Base-by-base conservation (phyloP, 2,888 invertebrate genomes). In the Stegophylla sp. region DNA sequence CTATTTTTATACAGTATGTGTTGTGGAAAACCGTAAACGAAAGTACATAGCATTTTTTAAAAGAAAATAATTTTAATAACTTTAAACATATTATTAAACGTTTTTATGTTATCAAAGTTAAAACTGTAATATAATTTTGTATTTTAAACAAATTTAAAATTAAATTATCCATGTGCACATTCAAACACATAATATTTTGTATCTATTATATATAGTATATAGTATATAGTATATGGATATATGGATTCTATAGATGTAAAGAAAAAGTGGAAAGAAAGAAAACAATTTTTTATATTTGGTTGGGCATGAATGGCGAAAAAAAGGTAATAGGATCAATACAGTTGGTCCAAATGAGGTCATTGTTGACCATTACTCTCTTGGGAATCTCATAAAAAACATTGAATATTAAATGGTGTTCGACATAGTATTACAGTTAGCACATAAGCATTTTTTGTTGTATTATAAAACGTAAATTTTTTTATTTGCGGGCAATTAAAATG, bases 271-370 rank as follows among this genome's bases (percentile, higher is more conserved):
- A 41, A 51, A 12, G 2, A n/a, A 75, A 17, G 51, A 34, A n/a
- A n/a, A n/a, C 3, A 13, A 10, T 64, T 64, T 63, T 63, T 63
- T 48, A 45, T 45, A 20, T 51, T 51, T 64, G 64, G 51, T 64
- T 43, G 67, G 28, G 26, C 56, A 59, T 17, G 56, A 67, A 26
- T 45, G 26, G 76, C 20, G 43, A 77, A n/a, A 67, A 66, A 77
- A 56, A 67, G 66, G 28, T 77, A 56, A 79, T 79, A 79, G 17
- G 28, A 79, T 69, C 69, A 61, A 79, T 79, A 69, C 69, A 28
- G 59, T 61, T 79, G 59, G 69, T 28, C 41, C 26, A 43, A 79
- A 79, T 79, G 77, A 69, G 77, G 77, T 79, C 77, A 79, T 79
- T 79, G 77, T 69, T 79, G 77, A 66, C 67, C 76, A 77, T 77